Evolutionary conservation across 2,113 vertebrate genomes (phyloP).

Genomic region (Calidris pugnax): DNA sequence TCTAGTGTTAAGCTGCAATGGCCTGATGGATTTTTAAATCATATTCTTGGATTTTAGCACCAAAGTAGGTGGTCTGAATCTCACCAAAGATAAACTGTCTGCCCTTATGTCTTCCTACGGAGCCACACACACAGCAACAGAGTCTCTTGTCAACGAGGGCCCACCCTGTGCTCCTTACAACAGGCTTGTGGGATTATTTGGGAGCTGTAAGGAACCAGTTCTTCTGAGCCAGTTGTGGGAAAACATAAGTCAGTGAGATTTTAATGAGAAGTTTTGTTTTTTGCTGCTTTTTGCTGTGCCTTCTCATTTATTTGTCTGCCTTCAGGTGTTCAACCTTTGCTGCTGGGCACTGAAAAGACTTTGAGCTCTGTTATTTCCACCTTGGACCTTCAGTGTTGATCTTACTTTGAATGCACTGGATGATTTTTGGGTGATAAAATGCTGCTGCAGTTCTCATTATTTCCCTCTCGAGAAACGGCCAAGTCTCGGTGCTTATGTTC

Average conservation of each 20-base stretch:
- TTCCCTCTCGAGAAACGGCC: background rate
- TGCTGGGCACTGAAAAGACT: background rate
- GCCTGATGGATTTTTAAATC: background rate
- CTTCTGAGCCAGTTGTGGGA: background rate
- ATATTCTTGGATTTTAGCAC: background rate
- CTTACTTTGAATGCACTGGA: background rate
- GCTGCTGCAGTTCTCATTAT: background rate
- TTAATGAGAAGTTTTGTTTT: background rate
- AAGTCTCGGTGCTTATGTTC: background rate
- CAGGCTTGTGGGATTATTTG: background rate
- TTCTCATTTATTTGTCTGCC: background rate
- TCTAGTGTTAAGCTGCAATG: background rate
- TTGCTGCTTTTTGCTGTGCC: background rate
- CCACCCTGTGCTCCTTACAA: background rate
- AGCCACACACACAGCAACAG: background rate
- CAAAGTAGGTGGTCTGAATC: background rate
- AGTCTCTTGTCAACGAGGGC: no score
- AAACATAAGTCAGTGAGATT: background rate
- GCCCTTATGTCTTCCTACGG: background rate
- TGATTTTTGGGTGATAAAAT: background rate
- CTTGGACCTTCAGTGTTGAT: background rate
- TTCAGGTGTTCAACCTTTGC: background rate
- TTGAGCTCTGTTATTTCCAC: background rate
- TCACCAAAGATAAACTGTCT: background rate
- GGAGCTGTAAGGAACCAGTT: background rate